Conservation (phyloP, 2,888 invertebrate species). For the Cloeon dipterum region DNA sequence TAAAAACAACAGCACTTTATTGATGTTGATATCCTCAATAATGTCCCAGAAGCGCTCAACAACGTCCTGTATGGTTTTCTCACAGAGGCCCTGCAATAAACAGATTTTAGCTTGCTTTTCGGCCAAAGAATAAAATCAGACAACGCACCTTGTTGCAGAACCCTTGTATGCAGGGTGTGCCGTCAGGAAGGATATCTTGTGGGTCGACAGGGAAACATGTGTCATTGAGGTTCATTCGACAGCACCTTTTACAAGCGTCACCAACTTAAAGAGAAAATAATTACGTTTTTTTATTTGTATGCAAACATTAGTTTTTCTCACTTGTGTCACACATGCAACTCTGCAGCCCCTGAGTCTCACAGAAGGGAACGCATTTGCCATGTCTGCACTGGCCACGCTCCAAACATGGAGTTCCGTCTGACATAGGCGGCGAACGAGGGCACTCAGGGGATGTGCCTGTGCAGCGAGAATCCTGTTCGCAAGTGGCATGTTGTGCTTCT, state of each 20-base stretch:
- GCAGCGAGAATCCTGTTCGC: slow-evolving; percentile 77
- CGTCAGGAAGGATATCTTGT: slow-evolving; percentile 71
- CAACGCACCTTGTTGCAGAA: slow-evolving; percentile 85
- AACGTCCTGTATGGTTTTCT: slow-evolving; percentile 84
- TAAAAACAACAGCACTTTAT: slow-evolving; percentile 69
- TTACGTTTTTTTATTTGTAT: not conserved
- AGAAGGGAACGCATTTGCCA: slow-evolving; percentile 87
- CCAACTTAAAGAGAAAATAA: slow-evolving; percentile 31
- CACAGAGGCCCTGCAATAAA: slow-evolving; percentile 63
- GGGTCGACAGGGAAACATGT: slow-evolving; percentile 80
- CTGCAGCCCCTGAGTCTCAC: slow-evolving; percentile 77
- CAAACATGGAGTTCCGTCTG: slow-evolving; percentile 68
- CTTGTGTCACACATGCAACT: slow-evolving; percentile 94
- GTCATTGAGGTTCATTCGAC: slow-evolving; percentile 72
- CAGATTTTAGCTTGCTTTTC: not conserved
- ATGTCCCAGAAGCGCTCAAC: slow-evolving; percentile 95
- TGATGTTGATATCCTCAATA: slow-evolving; percentile 88
- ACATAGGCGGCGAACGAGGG: slow-evolving; percentile 67
- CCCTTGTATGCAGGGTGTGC: slow-evolving; percentile 89
- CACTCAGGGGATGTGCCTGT: slow-evolving; percentile 63
- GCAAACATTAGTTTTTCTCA: slow-evolving; percentile 23
- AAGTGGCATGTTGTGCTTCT: slow-evolving; percentile 75
- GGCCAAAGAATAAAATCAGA: no score
- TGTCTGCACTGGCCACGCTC: slow-evolving; percentile 74
- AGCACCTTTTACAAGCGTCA: slow-evolving; percentile 86